Conservation (phyloP, 2,888 invertebrate species). For the Polia nebulosa region DNA sequence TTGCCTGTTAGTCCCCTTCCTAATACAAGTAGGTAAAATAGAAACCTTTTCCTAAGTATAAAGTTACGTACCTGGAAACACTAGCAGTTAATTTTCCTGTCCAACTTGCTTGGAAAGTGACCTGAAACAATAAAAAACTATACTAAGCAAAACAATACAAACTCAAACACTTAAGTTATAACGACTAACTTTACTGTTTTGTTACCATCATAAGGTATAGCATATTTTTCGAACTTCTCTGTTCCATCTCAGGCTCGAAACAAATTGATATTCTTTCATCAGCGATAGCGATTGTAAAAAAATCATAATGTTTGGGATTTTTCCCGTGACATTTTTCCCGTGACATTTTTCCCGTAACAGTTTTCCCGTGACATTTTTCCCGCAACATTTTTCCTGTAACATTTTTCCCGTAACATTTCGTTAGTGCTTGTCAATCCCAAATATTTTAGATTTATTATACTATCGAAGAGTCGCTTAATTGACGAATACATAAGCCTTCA, state of each 20-base stretch:
- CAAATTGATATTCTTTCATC: too few species aligned
- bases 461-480: neutral
- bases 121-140: conserved; percentile 56
- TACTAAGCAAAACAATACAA: conserved; percentile 1
- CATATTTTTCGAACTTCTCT: too few species aligned
- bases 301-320: too few species aligned
- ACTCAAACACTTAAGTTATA: neutral
- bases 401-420: neutral
- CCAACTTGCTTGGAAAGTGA: conserved; percentile 27
- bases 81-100: conserved; percentile 28
- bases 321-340: too few species aligned
- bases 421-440: neutral
- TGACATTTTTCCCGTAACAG: too few species aligned
- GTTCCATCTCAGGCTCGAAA: too few species aligned
- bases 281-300: too few species aligned
- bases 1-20: neutral
- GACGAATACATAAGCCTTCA: neutral
- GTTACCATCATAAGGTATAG: too few species aligned
- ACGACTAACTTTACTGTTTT: too few species aligned
- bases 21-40: neutral
- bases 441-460: neutral
- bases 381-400: too few species aligned
- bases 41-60: neutral
- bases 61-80: conserved; percentile 47
- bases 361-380: too few species aligned